Percentiles rank a stretch among this genome's conserved stretches.
These are phyloP conservation scores for Anolis sagrei DNA, from an alignment of 2,113 vertebrate genomes.

Conservation along the genomic window DNA sequence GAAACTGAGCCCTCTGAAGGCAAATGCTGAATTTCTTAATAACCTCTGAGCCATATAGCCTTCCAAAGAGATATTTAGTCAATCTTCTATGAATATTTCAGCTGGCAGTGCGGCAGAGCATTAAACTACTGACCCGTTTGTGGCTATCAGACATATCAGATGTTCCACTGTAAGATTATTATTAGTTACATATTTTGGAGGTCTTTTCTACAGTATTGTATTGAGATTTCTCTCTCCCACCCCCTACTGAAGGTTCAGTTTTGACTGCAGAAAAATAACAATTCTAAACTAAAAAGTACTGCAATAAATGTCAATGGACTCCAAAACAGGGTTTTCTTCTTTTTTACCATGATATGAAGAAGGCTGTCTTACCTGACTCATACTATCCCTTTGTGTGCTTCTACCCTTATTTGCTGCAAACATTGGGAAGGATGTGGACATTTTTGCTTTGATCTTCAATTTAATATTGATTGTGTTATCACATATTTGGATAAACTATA, in stretches of 20 bases:
- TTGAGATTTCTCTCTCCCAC: not conserved
- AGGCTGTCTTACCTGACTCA: too few relatives aligned
- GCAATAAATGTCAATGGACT: too few relatives aligned
- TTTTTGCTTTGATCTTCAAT: not conserved
- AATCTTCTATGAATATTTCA: conserved; percentile 76
- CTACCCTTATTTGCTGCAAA: not conserved
- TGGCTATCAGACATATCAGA: conserved; percentile 51
- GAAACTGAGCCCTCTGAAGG: conserved; percentile 66
- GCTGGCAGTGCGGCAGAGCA: conserved; percentile 55
- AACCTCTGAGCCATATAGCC: conserved; percentile 61
- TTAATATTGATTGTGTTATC: not conserved
- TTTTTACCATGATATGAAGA: not conserved
- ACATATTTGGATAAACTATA: not conserved
- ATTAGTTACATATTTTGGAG: conserved; percentile 46
- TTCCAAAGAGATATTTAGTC: conserved; percentile 68
- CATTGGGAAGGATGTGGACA: not conserved
- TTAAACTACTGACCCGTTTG: conserved; percentile 58
- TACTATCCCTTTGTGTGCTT: too few relatives aligned
- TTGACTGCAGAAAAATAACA: not conserved
- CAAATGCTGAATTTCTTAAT: conserved; percentile 67
- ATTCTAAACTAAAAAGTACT: too few relatives aligned
- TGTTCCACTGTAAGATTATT: conserved; percentile 52
- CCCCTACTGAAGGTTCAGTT: not conserved
- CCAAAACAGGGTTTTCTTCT: not conserved
- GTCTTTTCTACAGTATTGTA: conserved; percentile 32